These are phyloP conservation scores for Sebastes diaconus DNA, from an alignment of 2,797 vertebrate species.

Conservation along the genomic window DNA sequence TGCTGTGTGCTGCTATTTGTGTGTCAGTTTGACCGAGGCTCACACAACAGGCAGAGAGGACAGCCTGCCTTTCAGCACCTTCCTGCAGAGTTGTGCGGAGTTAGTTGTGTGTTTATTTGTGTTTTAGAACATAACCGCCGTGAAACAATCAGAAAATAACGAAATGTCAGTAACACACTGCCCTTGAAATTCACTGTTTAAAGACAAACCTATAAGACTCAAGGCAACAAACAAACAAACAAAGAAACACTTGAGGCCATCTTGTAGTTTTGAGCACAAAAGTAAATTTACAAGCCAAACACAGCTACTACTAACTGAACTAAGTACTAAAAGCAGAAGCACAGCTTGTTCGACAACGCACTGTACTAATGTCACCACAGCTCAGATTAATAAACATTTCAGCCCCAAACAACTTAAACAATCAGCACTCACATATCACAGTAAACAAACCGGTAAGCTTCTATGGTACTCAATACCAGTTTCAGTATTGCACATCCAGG, in stretches of 20 bases:
- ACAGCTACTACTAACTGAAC: neutral
- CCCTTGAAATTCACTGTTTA: neutral
- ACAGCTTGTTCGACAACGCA: neutral
- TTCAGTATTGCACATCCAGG: neutral
- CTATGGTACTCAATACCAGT: neutral
- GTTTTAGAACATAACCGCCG: too few species aligned
- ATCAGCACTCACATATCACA: neutral
- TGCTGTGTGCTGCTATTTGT: too few species aligned
- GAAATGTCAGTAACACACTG: neutral
- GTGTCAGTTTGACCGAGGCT: too few species aligned
- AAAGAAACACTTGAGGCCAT: neutral
- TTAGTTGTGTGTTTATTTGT: too few species aligned
- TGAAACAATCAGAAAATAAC: too few species aligned
- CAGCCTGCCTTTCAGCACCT: too few species aligned
- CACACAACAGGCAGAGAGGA: too few species aligned
- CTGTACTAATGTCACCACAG: neutral
- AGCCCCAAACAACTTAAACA: neutral
- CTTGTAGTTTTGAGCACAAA: neutral
- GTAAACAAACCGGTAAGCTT: neutral
- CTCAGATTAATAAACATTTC: conserved; percentile 2
- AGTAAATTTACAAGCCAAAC: neutral
- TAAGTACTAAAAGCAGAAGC: neutral
- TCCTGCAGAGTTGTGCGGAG: too few species aligned
- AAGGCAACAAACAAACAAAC: neutral
- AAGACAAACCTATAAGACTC: neutral